Conservation (phyloP, 2,113 vertebrate species). For the Myodes glareolus region DNA sequence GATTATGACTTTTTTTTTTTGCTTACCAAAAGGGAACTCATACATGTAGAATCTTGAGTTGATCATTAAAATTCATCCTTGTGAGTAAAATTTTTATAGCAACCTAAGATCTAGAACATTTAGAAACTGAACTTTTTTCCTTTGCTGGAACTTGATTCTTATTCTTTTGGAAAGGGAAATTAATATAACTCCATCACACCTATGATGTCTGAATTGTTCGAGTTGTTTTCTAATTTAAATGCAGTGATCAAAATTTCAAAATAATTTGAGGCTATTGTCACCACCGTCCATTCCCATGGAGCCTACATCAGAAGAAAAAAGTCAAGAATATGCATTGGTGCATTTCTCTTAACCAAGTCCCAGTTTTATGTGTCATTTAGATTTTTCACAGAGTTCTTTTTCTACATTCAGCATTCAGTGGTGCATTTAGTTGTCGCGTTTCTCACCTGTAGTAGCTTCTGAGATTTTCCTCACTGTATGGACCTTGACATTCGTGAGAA, state of each 20-base stretch:
- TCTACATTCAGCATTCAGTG: background rate
- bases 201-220: background rate
- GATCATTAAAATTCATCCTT: background rate
- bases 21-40: background rate
- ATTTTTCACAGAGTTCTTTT: background rate
- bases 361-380: background rate
- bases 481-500: background rate
- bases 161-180: conserved; percentile 16
- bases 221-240: background rate
- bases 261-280: background rate
- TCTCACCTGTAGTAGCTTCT: background rate
- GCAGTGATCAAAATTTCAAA: background rate
- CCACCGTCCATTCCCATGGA: background rate
- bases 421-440: background rate
- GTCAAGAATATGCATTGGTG: background rate
- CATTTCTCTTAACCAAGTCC: background rate
- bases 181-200: background rate
- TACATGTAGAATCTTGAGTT: background rate
- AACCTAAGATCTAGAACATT: background rate
- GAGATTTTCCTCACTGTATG: background rate
- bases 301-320: background rate
- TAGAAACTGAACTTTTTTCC: background rate
- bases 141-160: background rate
- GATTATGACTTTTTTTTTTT: background rate
- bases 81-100: background rate